Conservation (phyloP, 2,888 invertebrate species). For the Philaethria dido region DNA sequence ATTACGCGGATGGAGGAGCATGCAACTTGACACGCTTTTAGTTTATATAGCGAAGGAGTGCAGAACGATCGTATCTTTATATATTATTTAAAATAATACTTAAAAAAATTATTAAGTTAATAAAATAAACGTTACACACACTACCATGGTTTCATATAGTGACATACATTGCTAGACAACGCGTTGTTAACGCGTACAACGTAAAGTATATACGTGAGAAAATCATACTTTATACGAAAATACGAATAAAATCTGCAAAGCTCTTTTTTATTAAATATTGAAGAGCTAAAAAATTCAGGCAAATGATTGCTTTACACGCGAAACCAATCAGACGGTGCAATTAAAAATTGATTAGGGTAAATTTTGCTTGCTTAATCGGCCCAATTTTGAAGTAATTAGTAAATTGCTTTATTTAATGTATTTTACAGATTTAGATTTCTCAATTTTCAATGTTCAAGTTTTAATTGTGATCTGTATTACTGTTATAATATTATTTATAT, state of each 20-base stretch:
- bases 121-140: no score
- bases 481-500: not conserved
- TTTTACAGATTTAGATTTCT: not conserved
- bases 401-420: not conserved
- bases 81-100: no score
- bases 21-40: no score
- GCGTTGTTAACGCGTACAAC: no score
- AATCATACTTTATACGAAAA: not conserved
- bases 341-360: not conserved
- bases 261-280: not conserved
- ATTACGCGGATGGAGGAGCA: no score
- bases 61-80: no score
- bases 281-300: not conserved
- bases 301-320: conserved; percentile 2
- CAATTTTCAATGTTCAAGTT: not conserved
- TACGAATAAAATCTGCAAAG: not conserved
- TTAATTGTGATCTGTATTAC: no score
- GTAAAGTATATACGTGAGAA: not conserved
- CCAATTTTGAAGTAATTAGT: not conserved
- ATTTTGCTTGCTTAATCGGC: not conserved
- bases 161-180: no score
- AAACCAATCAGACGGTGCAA: conserved; percentile 11
- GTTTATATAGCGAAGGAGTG: no score
- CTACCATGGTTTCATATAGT: no score
- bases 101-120: no score